Conservation (phyloP, 1,140 invertebrate species). For the Hylyphantes graminicola region DNA sequence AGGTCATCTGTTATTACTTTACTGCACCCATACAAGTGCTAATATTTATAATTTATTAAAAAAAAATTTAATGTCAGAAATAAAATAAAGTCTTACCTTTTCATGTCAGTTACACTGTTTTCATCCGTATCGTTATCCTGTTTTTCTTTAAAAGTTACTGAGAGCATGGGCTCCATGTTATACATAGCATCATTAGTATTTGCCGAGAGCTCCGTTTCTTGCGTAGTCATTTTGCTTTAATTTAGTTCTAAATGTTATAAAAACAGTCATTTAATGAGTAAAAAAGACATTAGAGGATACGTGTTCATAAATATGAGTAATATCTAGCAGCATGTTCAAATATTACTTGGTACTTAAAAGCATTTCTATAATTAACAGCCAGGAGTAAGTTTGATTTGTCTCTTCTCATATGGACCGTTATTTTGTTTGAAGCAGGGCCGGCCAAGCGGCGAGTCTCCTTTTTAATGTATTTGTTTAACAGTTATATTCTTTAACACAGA, state of each 20-base stretch:
- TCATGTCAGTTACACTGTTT: slow-evolving; percentile 26
- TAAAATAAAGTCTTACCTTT: slow-evolving; percentile 14
- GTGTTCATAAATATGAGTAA: background rate
- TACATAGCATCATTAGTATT: slow-evolving; percentile 23
- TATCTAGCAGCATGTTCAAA: background rate
- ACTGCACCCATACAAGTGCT: background rate
- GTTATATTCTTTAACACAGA: too few species aligned
- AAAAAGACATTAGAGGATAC: background rate
- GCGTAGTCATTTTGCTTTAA: background rate
- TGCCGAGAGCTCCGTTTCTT: slow-evolving; percentile 32
- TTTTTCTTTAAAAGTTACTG: background rate
- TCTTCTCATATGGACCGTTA: background rate
- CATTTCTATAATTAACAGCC: background rate
- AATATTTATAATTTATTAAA: background rate
- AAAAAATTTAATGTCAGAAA: background rate
- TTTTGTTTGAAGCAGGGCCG: too few species aligned
- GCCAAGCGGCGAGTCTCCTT: too few species aligned
- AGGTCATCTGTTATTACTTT: background rate
- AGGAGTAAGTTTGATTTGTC: background rate
- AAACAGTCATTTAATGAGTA: background rate
- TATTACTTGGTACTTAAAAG: background rate
- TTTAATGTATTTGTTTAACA: too few species aligned
- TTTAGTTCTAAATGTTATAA: background rate
- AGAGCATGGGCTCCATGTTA: background rate
- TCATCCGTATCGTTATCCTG: slow-evolving; percentile 22